phyloP scores from a whole-genome alignment of 2,113 vertebrate species.

The Rousettus leschenaultii region DNA sequence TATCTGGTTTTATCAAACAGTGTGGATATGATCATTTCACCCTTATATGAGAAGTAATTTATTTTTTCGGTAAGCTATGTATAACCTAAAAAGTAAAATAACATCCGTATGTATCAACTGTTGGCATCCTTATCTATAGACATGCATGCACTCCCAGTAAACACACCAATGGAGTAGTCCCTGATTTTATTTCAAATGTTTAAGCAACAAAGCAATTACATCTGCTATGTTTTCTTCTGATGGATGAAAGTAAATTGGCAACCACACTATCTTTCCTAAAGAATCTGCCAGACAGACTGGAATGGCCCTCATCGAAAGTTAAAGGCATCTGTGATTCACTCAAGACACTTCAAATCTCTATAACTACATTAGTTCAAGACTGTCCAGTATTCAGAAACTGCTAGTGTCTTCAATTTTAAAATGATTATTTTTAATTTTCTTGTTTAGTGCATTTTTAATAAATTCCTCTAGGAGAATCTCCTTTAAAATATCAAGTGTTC shows the following conservation, averaged over 20 bases:
- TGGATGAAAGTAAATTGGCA: slow-evolving; percentile 24
- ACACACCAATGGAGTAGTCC: background rate
- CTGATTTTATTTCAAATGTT: slow-evolving; percentile 43
- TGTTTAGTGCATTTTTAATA: background rate
- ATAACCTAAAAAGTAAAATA: slow-evolving; percentile 30
- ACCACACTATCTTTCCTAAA: background rate
- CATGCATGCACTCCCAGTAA: background rate
- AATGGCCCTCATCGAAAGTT: slow-evolving; percentile 63
- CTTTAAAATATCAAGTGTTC: slow-evolving; percentile 10
- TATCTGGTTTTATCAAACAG: slow-evolving; percentile 14
- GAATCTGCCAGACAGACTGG: slow-evolving; percentile 41
- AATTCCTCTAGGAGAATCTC: background rate
- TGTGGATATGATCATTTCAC: background rate
- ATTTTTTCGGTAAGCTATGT: background rate
- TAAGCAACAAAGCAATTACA: slow-evolving; percentile 44
- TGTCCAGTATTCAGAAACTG: slow-evolving; percentile 36
- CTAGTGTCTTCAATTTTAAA: slow-evolving; percentile 26
- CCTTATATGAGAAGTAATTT: slow-evolving; percentile 23
- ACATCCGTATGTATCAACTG: background rate
- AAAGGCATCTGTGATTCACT: slow-evolving; percentile 41
- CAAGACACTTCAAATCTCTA: slow-evolving; percentile 1
- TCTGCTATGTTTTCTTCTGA: slow-evolving; percentile 14
- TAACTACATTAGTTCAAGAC: background rate
- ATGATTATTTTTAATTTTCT: background rate
- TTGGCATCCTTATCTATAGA: background rate